Base-by-base conservation (phyloP, 2,888 invertebrate species). In the Caenorhabditis plicata region DNA sequence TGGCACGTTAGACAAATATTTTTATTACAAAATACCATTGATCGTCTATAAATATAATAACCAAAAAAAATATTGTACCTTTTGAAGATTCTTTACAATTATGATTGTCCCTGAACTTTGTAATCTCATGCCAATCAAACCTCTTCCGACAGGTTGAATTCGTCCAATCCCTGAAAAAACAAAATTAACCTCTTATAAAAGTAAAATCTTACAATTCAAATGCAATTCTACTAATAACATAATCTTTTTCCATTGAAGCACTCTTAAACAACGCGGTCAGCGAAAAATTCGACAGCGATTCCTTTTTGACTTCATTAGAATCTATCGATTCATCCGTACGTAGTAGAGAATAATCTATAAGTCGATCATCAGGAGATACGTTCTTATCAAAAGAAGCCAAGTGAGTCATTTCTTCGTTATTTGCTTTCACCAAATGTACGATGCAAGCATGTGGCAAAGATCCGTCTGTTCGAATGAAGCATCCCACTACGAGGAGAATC, bases 251-350 rank as follows among this genome's bases (percentile, higher is more conserved):
- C 2, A 49, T 42, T 1, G 60, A 49, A 3, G 49, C 45, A 19
- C 53, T 60, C n/a, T 49, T 60, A 42, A 50, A 46, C 23, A 60
- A 15, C 26, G 44, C 50, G 5, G 60, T 46, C 13, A 60, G 23
- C 9, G 54, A 54, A 26, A 54, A 54, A n/a, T 26, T 26, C 1
- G 54, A 47, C 1, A 44, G 20, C 0, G 48, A 23, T 1, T 2
- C 11, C 9, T 26, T 20, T 15, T 47, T 46, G 32, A 38, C 41
- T 15, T 19, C 40, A 7, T 45, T 44, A 3, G 38, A 17, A 20
- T 41, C 36, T 4, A 23, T 9, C 7, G 32, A 15, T 22, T 31
- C 32, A 7, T 40, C 27, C 27, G 23, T 7, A 7, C n/a, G 53
- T 38, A 60, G 46, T 15, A 60, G 31, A 11, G 47, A 53, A 9